Percentiles rank a stretch among this genome's conserved stretches.
Evolutionary conservation across 2,113 vertebrate genomes (phyloP).

Genomic region (Triplophysa rosa): DNA sequence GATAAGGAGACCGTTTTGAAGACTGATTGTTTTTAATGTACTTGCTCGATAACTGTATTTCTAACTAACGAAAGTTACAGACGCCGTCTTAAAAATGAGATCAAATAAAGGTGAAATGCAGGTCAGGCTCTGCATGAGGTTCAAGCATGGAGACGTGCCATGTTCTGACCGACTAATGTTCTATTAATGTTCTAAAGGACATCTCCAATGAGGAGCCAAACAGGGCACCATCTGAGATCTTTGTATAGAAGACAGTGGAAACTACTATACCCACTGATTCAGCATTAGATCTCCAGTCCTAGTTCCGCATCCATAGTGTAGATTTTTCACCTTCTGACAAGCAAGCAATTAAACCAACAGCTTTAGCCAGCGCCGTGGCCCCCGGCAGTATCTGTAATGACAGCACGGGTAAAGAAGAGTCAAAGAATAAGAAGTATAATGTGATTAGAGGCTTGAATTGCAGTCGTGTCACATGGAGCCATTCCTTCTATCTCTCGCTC

Average conservation of each 20-base stretch:
- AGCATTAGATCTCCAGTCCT: slow-evolving; percentile 31
- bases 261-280: slow-evolving; percentile 27
- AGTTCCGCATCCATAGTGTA: slow-evolving; percentile 15
- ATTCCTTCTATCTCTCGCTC: slow-evolving; percentile 15
- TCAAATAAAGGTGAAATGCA: neutral
- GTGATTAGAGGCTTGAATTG: slow-evolving; percentile 48
- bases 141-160: neutral
- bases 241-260: neutral
- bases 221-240: no score
- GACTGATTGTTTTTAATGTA: no score
- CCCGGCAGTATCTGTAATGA: slow-evolving; percentile 40
- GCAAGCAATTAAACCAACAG: slow-evolving; percentile 48
- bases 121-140: neutral
- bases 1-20: no score
- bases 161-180: neutral
- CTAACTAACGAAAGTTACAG: no score
- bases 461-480: slow-evolving; percentile 41
- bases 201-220: neutral
- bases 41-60: no score
- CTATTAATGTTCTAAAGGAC: neutral
- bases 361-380: slow-evolving; percentile 10
- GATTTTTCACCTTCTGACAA: slow-evolving; percentile 45
- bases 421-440: slow-evolving; percentile 41
- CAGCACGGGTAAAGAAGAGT: slow-evolving; percentile 10
- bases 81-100: no score